Percentiles rank a stretch among this genome's conserved stretches.
phyloP scores from a whole-genome alignment of 2,113 vertebrate species.

The Hippocampus guttulatus region DNA sequence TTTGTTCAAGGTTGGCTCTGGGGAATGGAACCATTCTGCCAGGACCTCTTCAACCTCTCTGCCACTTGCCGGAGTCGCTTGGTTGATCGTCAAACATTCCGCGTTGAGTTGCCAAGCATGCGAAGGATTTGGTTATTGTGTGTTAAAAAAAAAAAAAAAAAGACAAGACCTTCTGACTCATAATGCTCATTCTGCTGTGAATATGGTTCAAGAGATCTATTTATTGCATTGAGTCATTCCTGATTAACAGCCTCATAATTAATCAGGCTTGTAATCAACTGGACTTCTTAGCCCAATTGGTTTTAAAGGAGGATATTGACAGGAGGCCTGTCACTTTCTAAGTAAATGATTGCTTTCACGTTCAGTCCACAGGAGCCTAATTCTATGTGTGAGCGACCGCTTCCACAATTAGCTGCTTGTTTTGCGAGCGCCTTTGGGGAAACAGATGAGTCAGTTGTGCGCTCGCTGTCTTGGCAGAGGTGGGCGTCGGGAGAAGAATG shows the following conservation, averaged over 20 bases:
- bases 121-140: conserved; percentile 22
- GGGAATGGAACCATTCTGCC: conserved; percentile 31
- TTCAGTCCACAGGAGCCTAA: conserved; percentile 4
- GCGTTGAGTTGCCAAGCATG: conserved; percentile 26
- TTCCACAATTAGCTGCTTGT: conserved; percentile 39
- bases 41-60: background rate
- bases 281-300: conserved; percentile 19
- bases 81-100: background rate
- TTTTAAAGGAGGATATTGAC: conserved; percentile 32
- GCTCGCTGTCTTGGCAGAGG: conserved; percentile 51
- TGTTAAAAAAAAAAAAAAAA: conserved; percentile 6
- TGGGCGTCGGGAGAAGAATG: conserved; percentile 42
- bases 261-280: conserved; percentile 44
- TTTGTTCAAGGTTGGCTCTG: conserved; percentile 11
- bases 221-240: conserved; percentile 20
- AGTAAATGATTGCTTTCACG: conserved; percentile 18
- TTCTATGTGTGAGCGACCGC: background rate
- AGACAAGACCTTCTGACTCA: conserved; percentile 3
- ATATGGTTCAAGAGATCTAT: conserved; percentile 18
- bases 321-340: conserved; percentile 16
- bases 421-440: conserved; percentile 34
- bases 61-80: conserved; percentile 7
- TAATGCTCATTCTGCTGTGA: conserved; percentile 14
- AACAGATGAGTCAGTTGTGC: conserved; percentile 53
- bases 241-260: conserved; percentile 45